These are phyloP conservation scores for Eubasilissa splendida DNA, from an alignment of 2,888 invertebrate genomes.

Conservation along the genomic window DNA sequence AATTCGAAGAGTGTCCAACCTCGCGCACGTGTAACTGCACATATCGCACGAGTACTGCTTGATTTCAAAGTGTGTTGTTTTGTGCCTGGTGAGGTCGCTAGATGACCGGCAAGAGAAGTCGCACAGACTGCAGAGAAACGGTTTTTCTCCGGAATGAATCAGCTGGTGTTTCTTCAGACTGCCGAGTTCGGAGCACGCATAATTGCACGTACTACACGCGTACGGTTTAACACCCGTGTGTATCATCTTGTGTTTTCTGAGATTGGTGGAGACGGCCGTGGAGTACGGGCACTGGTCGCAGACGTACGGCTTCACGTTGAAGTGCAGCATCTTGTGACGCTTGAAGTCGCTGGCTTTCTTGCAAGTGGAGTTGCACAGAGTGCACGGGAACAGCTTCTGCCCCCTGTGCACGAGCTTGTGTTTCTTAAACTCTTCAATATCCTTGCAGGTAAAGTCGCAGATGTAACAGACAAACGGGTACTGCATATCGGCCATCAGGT, in stretches of 20 bases:
- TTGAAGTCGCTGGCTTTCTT: conserved; percentile 41
- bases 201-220: conserved; percentile 9
- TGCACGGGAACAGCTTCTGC: conserved; percentile 36
- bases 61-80: conserved; percentile 25
- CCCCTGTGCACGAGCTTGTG: conserved; percentile 32
- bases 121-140: conserved; percentile 17
- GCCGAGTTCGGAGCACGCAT: conserved; percentile 25
- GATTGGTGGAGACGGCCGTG: conserved; percentile 25
- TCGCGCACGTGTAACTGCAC: conserved; percentile 18
- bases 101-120: conserved; percentile 26
- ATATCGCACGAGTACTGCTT: conserved; percentile 36
- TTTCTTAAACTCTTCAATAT: background rate
- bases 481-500: conserved; percentile 10
- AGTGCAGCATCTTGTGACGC: conserved; percentile 35
- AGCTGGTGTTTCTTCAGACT: conserved; percentile 35
- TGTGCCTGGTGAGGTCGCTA: conserved; percentile 28
- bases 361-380: conserved; percentile 16
- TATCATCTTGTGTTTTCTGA: conserved; percentile 32
- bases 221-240: conserved; percentile 17
- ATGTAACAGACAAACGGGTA: conserved; percentile 28
- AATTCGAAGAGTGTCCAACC: conserved; percentile 26
- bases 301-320: conserved; percentile 26
- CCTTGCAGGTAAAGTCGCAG: conserved; percentile 24
- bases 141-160: conserved; percentile 31
- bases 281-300: conserved; percentile 31